Evolutionary conservation across 2,113 vertebrate genomes (phyloP).

Genomic region (Prunella fulvescens): DNA sequence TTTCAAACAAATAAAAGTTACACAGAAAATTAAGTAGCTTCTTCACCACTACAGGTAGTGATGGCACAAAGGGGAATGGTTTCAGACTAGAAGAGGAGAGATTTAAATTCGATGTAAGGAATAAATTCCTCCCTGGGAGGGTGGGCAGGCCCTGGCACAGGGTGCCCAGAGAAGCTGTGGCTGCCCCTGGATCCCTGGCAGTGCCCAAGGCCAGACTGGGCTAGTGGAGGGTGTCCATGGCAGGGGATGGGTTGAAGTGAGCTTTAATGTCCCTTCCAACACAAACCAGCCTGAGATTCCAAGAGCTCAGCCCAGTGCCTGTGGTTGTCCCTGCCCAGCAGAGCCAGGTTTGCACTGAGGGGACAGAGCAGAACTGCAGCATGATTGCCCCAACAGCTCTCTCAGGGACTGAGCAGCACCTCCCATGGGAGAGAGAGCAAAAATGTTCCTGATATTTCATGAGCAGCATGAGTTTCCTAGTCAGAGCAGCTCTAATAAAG

Average conservation of each 20-base stretch:
- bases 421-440: background rate
- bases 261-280: background rate
- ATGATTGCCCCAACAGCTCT: background rate
- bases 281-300: background rate
- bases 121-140: rapidly evolving
- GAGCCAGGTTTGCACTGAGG: background rate
- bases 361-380: background rate
- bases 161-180: background rate
- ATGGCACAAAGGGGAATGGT: background rate
- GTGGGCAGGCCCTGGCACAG: background rate
- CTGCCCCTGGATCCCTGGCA: background rate
- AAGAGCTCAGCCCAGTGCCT: background rate
- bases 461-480: background rate
- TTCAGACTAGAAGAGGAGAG: background rate
- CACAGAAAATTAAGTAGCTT: background rate
- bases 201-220: background rate
- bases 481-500: background rate
- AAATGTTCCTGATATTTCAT: background rate
- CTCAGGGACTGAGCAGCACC: background rate
- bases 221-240: background rate
- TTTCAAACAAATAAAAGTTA: background rate
- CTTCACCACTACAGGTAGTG: no score
- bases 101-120: background rate
- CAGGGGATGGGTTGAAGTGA: background rate
- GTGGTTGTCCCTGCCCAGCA: background rate